These are phyloP conservation scores for Ceratosolen fusciceps DNA, from an alignment of 1,140 invertebrate genomes.

Conservation along the genomic window DNA sequence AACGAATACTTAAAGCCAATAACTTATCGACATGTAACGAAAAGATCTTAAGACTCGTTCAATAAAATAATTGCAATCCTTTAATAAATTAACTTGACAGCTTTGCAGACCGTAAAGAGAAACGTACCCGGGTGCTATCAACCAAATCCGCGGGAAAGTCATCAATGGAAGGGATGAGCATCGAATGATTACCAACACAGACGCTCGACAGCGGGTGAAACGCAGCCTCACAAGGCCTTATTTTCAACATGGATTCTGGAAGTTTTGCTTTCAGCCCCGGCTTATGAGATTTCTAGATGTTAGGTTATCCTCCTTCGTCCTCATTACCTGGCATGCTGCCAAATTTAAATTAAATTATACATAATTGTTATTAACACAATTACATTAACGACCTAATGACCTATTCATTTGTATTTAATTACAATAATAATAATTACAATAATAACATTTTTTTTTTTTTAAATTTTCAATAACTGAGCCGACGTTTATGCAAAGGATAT, in stretches of 20 bases:
- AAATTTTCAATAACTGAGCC: too few relatives aligned
- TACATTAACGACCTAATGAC: too few relatives aligned
- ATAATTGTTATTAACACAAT: too few relatives aligned
- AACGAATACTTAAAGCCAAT: background rate
- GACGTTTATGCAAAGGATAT: too few relatives aligned
- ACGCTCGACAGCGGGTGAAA: background rate
- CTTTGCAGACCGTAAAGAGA: constrained; percentile 37
- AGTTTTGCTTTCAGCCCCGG: background rate
- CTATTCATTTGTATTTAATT: too few relatives aligned
- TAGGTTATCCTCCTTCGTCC: too few relatives aligned
- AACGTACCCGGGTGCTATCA: constrained; percentile 41
- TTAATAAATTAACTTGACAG: constrained; percentile 43
- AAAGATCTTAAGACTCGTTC: background rate
- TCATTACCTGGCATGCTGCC: too few relatives aligned
- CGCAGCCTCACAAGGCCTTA: background rate
- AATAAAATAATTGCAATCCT: constrained; percentile 29
- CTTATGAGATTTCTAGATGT: background rate
- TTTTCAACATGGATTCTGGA: constrained; percentile 19
- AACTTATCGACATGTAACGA: background rate
- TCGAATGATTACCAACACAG: background rate
- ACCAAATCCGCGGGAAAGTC: constrained; percentile 65
- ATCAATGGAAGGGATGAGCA: constrained; percentile 28
- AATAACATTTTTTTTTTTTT: background rate
- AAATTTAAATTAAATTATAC: too few relatives aligned
- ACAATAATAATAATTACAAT: too few relatives aligned